Conservation (phyloP, 2,113 vertebrate species). For the Syngnathoides biaculeatus region DNA sequence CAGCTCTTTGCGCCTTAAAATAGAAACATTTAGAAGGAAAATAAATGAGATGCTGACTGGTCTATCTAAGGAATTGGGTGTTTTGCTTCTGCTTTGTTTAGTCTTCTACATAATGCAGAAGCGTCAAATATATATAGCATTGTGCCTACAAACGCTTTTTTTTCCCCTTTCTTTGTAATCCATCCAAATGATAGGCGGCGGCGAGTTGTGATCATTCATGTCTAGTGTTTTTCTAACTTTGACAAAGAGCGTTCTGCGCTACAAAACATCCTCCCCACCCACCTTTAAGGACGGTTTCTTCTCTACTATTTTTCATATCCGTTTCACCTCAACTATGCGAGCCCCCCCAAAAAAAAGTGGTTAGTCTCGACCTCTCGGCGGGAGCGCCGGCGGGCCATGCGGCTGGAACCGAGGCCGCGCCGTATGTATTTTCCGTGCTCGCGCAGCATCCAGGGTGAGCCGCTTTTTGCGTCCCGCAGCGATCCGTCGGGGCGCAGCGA, state of each 20-base stretch:
- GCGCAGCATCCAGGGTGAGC: conserved; percentile 42
- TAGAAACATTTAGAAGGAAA: not conserved
- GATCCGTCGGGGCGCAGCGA: conserved; percentile 52
- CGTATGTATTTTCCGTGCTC: conserved; percentile 55
- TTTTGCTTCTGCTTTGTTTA: not conserved
- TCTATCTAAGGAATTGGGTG: not conserved
- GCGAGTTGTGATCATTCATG: conserved; percentile 38
- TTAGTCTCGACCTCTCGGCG: conserved; percentile 44
- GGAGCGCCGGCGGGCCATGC: conserved; percentile 51
- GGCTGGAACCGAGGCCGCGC: conserved; percentile 48
- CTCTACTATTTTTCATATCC: not conserved
- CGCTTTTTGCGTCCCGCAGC: conserved; percentile 55
- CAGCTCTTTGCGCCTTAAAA: not conserved
- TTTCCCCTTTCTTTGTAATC: conserved; percentile 30
- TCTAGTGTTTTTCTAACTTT: conserved; percentile 41
- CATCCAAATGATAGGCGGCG: conserved; percentile 44
- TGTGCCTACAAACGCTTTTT: not conserved
- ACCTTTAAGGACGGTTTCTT: conserved; percentile 49
- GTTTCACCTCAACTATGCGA: conserved; percentile 60
- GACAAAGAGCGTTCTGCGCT: conserved; percentile 19
- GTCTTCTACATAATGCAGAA: not conserved
- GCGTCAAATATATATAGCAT: conserved; percentile 28
- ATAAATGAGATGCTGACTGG: not conserved
- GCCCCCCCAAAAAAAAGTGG: conserved; percentile 38
- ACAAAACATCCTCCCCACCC: conserved; percentile 47